phyloP scores from a whole-genome alignment of 2,797 vertebrate species.

The Sebastes oblongus region DNA sequence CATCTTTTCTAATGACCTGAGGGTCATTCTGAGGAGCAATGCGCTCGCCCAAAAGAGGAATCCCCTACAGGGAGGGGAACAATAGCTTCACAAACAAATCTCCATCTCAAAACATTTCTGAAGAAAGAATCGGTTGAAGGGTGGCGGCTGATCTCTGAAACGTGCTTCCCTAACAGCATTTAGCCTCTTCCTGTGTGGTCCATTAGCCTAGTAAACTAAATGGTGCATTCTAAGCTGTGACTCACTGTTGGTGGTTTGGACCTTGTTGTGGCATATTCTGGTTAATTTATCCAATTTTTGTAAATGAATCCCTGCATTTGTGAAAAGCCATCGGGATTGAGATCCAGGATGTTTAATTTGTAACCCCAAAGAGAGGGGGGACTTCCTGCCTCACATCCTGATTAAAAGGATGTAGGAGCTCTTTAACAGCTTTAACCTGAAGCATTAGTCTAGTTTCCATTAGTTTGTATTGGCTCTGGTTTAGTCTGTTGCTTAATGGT shows the following conservation, averaged over 20 bases:
- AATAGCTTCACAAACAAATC: conserved; percentile 69
- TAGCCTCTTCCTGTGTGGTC: conserved; percentile 66
- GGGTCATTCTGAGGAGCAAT: conserved; percentile 32
- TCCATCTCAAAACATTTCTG: conserved; percentile 45
- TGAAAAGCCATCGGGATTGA: conserved; percentile 12
- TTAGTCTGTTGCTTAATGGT: neutral
- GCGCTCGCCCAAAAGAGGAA: conserved; percentile 48
- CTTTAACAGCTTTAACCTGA: conserved; percentile 29
- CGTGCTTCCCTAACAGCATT: conserved; percentile 47
- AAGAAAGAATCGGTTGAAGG: conserved; percentile 53
- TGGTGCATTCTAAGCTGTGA: conserved; percentile 23
- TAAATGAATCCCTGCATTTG: conserved; percentile 32
- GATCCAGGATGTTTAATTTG: conserved; percentile 45
- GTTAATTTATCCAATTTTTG: conserved; percentile 40
- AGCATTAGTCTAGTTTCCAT: conserved; percentile 12
- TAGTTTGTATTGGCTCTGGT: conserved; percentile 17
- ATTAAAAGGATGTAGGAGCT: conserved; percentile 48
- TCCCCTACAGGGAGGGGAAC: conserved; percentile 68
- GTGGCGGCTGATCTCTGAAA: conserved; percentile 53
- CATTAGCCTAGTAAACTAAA: conserved; percentile 30
- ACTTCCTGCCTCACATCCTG: conserved; percentile 56
- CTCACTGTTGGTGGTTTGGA: conserved; percentile 22
- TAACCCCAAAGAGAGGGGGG: neutral
- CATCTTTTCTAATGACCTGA: conserved; percentile 39
- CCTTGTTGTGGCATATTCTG: neutral